Evolutionary conservation across 2,888 invertebrate species (phyloP), one percentile per base, ranked within the genome.

Genomic region (Chrysina gloriosa): DNA sequence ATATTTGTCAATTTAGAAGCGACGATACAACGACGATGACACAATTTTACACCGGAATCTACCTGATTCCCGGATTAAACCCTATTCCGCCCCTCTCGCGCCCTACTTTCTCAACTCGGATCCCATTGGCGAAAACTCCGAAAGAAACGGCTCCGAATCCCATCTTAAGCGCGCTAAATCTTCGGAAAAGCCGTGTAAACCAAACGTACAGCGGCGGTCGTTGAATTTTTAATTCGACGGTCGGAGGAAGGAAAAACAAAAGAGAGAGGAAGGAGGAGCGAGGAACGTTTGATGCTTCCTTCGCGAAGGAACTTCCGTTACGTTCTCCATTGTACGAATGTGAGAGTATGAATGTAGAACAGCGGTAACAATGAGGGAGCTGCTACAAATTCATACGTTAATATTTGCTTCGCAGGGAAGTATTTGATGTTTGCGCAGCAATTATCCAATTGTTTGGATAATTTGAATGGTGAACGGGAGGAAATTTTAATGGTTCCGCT

Each of bases 201-300:
- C 58, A 39, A 58, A 39, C 39, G 58, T 39, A 25, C 34, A 39
- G 23, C 29, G 31, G 23, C 58, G 11, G 39, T 9, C 25, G 39
- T 58, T 58, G 58, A 58, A 58, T 58, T 58, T 58, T 58, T 58
- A 58, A 58, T 58, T 58, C 58, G 27, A 58, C 58, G 9, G 29
- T 52, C 58, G 36, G 16, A 58, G 23, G 7, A 36, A 23, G 58
- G 36, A 25, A 27, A 58, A 39, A 58, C 39, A 58, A 39, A 58
- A 39, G 58, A 25, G 25, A 11, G 39, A 58, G 34, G n/a, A 54
- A 31, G 16, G 21, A 34, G n/a, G 47, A 23, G 6, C 23, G 21
- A 6, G 4, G 7, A n/a, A 34, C 34, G 34, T 34, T n/a, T n/a
- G 11, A 34, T 34, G 2, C 34, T 34, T 34, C 34, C 34, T n/a